A percentile compares a stretch with the other conserved stretches of the same genome.
Evolutionary conservation across 2,113 vertebrate species (phyloP).

Genomic region (Nibea albiflora): DNA sequence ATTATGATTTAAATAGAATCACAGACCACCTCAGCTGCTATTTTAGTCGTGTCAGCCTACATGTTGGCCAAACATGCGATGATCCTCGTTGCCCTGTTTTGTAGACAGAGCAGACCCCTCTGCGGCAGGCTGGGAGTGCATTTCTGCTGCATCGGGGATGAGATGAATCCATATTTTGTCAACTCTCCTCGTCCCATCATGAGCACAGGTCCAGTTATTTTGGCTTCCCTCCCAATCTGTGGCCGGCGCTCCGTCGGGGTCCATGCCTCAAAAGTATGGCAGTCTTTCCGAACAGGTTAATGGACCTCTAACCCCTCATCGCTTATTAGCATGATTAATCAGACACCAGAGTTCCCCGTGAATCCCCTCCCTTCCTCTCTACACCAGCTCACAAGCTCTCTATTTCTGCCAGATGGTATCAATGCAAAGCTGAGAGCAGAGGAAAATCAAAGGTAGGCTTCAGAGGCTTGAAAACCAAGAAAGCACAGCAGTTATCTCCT

Average conservation of each 20-base stretch:
- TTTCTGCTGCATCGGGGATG: constrained; percentile 16
- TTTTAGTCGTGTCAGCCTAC: constrained; percentile 49
- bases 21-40: constrained; percentile 48
- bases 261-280: constrained; percentile 28
- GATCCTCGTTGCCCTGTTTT: constrained; percentile 37
- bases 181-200: constrained; percentile 28
- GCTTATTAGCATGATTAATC: constrained; percentile 82
- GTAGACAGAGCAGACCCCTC: constrained; percentile 35
- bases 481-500: constrained; percentile 71
- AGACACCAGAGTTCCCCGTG: constrained; percentile 56
- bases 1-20: constrained; percentile 64
- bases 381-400: constrained; percentile 43
- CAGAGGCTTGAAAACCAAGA: constrained; percentile 67
- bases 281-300: constrained; percentile 75
- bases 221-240: constrained; percentile 39
- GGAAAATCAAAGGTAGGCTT: constrained; percentile 76
- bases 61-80: constrained; percentile 43
- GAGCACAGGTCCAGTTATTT: constrained; percentile 45
- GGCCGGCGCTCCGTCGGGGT: constrained; percentile 23
- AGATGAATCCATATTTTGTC: constrained; percentile 45
- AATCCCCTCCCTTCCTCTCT: constrained; percentile 42
- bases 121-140: not conserved
- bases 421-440: constrained; percentile 66
- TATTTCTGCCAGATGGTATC: constrained; percentile 80
- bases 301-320: constrained; percentile 80